phyloP scores from a whole-genome alignment of 2,113 vertebrate species.

The Oxyruncus cristatus region DNA sequence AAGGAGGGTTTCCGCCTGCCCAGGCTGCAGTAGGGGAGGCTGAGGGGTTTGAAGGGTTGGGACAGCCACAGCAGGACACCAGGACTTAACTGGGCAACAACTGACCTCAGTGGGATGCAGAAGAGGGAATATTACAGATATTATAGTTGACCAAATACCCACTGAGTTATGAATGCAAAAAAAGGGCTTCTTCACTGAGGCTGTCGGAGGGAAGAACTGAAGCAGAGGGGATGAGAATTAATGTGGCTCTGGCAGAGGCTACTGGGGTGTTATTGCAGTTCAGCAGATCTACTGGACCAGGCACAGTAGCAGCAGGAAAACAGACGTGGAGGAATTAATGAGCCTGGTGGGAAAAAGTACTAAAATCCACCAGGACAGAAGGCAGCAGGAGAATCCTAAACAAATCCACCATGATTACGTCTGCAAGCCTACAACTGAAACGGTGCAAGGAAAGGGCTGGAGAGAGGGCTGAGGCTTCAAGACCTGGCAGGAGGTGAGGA shows the following conservation, averaged over 20 bases:
- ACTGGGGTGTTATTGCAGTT: not conserved
- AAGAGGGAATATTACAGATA: not conserved
- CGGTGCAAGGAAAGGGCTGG: not conserved
- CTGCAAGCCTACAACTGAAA: not conserved
- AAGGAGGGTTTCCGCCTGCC: not conserved
- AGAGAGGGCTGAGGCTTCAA: not conserved
- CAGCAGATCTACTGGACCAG: not conserved
- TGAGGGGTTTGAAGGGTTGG: not conserved
- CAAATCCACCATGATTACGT: not conserved
- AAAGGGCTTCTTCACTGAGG: not conserved
- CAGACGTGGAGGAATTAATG: not conserved
- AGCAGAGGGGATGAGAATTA: not conserved
- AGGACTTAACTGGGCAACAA: not conserved
- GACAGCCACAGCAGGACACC: not conserved
- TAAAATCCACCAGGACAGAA: not conserved
- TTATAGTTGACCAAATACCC: not conserved
- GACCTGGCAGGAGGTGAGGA: not conserved
- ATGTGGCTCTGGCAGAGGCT: not conserved
- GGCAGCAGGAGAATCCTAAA: constrained; percentile 19
- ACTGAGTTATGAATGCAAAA: not conserved
- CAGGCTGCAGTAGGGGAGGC: not conserved
- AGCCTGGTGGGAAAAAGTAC: not conserved
- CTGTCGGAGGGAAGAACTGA: not conserved
- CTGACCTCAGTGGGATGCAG: not conserved
- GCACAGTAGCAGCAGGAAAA: not conserved